Percentiles rank a stretch among this genome's conserved stretches.
These are phyloP conservation scores for Spizella passerina DNA, from an alignment of 2,797 vertebrate genomes.

Conservation along the genomic window DNA sequence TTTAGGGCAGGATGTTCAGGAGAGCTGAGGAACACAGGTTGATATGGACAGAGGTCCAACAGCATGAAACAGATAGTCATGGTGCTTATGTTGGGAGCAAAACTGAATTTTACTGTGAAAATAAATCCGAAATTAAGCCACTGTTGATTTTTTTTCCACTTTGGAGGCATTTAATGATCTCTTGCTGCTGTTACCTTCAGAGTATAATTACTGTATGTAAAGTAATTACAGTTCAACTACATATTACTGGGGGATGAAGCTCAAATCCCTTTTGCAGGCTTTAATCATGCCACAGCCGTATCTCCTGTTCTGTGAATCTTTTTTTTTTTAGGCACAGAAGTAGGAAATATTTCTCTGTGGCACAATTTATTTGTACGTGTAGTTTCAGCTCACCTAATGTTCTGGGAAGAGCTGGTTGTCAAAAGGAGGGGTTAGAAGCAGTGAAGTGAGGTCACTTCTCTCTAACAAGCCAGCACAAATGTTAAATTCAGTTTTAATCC, in stretches of 20 bases:
- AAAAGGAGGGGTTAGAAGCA: neutral
- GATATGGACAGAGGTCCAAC: neutral
- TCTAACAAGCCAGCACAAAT: neutral
- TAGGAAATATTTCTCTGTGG: neutral
- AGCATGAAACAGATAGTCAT: neutral
- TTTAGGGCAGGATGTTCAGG: neutral
- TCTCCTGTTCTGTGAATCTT: neutral
- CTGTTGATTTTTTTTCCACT: neutral
- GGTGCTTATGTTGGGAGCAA: neutral
- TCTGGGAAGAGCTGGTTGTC: neutral
- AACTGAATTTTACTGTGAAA: neutral
- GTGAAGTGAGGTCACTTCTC: neutral
- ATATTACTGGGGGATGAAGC: neutral
- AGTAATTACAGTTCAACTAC: constrained; percentile 23
- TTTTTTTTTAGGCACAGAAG: neutral
- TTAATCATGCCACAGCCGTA: neutral
- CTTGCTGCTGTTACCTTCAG: constrained; percentile 1
- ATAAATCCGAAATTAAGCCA: neutral
- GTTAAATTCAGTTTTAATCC: neutral
- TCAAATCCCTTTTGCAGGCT: neutral
- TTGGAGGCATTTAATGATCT: neutral
- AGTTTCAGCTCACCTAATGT: neutral
- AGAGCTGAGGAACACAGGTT: neutral
- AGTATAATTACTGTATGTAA: constrained; percentile 27
- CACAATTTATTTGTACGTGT: neutral